Conservation (phyloP, 2,888 invertebrate genomes). For the Syrphus vitripennis region DNA sequence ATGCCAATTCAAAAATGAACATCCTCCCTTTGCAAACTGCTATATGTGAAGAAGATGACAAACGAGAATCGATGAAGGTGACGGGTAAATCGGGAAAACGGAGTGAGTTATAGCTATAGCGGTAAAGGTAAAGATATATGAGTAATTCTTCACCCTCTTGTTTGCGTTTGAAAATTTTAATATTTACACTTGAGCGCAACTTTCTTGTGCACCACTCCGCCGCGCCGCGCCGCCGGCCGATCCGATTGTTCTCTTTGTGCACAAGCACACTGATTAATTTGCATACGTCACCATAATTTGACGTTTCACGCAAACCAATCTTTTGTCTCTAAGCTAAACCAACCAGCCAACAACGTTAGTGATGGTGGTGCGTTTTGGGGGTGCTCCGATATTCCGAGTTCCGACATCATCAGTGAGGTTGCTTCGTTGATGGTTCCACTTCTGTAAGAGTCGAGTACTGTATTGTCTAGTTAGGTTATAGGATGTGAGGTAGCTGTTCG, state of each 20-base stretch:
- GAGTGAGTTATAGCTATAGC: background rate
- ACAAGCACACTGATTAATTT: conserved; percentile 71
- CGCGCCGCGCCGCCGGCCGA: conserved; percentile 43
- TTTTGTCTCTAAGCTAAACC: conserved; percentile 35
- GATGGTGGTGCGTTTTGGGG: conserved; percentile 1
- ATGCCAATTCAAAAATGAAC: conserved; percentile 59
- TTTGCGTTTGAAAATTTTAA: conserved; percentile 67
- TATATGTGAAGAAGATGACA: background rate
- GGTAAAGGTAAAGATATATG: background rate
- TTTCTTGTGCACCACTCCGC: conserved; percentile 62
- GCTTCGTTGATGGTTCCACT: background rate
- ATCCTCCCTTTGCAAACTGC: conserved; percentile 34
- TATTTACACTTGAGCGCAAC: conserved; percentile 70
- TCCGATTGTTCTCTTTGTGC: conserved; percentile 67
- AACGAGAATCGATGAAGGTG: conserved; percentile 5
- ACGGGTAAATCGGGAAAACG: background rate
- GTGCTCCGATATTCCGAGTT: background rate
- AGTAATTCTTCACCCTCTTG: conserved; percentile 39
- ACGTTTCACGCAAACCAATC: conserved; percentile 66
- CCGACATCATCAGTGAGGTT: background rate
- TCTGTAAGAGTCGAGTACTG: background rate
- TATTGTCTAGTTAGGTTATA: background rate
- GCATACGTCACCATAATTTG: conserved; percentile 73
- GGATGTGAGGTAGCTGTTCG: background rate
- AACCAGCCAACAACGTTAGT: conserved; percentile 1